Conservation (phyloP, 2,888 invertebrate genomes). For the Nasonia oneida region DNA sequence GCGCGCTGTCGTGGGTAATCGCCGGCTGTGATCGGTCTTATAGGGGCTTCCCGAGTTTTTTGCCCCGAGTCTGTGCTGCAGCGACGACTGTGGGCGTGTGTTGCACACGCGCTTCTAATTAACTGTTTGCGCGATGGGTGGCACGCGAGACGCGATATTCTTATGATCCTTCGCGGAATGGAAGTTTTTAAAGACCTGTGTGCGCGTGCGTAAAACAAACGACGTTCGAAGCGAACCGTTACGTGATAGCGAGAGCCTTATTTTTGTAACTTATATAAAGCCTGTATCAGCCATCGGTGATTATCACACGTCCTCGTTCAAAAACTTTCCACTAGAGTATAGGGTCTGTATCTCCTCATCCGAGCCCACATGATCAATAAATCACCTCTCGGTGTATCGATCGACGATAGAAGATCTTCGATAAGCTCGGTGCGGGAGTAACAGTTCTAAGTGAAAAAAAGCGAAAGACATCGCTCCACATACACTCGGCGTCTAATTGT, state of each 20-base stretch:
- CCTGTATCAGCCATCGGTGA: not conserved
- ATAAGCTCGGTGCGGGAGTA: not conserved
- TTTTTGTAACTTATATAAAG: not conserved
- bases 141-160: slow-evolving; percentile 55
- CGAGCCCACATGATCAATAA: not conserved
- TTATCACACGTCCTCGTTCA: not conserved
- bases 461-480: not conserved
- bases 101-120: slow-evolving; percentile 66
- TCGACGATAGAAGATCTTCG: slow-evolving; percentile 6
- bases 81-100: slow-evolving; percentile 43
- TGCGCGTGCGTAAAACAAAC: not conserved
- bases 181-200: not conserved
- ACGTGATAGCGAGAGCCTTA: not conserved
- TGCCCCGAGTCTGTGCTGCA: not conserved
- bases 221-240: not conserved
- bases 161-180: slow-evolving; percentile 57
- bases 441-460: not conserved
- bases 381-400: slow-evolving; percentile 19
- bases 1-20: slow-evolving; percentile 2
- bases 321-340: slow-evolving; percentile 2
- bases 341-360: not conserved
- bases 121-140: slow-evolving; percentile 70
- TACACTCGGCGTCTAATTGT: slow-evolving; percentile 3
- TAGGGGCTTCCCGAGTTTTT: not conserved
- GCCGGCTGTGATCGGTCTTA: slow-evolving; percentile 31